phyloP scores from a whole-genome alignment of 1,140 invertebrate species.

The Heterodera carotae region DNA sequence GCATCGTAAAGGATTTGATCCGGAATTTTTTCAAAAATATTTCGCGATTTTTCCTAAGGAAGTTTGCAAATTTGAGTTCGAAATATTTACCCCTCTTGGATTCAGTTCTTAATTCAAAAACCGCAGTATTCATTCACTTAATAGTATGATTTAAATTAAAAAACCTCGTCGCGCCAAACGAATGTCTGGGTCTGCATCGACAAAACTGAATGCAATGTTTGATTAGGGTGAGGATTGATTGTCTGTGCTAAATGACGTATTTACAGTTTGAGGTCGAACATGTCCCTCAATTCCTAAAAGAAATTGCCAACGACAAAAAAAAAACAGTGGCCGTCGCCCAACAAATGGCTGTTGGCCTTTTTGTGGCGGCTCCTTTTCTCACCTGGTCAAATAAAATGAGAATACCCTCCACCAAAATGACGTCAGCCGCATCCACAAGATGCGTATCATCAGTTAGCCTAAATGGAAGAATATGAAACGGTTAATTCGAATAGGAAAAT shows the following conservation, averaged over 20 bases:
- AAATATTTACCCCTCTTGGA: too few relatives aligned
- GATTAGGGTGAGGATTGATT: conserved; percentile 1
- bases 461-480: conserved; percentile 32
- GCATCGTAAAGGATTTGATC: too few relatives aligned
- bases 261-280: conserved; percentile 93
- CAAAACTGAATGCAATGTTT: conserved; percentile 72
- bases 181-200: conserved; percentile 97
- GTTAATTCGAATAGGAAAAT: too few relatives aligned
- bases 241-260: too few relatives aligned
- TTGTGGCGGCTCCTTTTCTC: too few relatives aligned
- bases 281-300: conserved; percentile 77
- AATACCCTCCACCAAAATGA: conserved; percentile 96
- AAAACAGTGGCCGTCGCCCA: too few relatives aligned
- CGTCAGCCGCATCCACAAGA: conserved; percentile 93
- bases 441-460: conserved; percentile 74
- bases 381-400: conserved; percentile 90
- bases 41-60: too few relatives aligned
- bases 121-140: too few relatives aligned
- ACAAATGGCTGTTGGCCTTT: not conserved
- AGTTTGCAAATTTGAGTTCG: too few relatives aligned
- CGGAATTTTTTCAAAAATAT: too few relatives aligned
- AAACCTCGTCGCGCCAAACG: conserved; percentile 86
- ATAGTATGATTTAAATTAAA: too few relatives aligned
- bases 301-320: too few relatives aligned
- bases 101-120: conserved; percentile 18